Conservation (phyloP, 2,113 vertebrate species). For the Tyrannus savana region DNA sequence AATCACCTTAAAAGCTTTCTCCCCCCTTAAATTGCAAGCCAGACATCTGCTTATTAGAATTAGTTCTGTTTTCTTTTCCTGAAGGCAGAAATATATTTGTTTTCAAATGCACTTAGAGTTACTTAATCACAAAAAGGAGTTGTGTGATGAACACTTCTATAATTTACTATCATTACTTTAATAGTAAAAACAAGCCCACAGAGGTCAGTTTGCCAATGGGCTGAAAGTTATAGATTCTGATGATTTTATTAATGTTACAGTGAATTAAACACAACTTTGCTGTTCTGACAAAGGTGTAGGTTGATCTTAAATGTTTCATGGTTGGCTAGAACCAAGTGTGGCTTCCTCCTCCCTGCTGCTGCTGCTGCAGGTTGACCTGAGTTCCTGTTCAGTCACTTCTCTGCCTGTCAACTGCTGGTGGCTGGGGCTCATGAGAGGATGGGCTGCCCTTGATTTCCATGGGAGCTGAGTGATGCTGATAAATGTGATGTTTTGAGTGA, state of each 20-base stretch:
- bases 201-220: background rate
- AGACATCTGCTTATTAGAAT: background rate
- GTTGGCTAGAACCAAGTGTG: background rate
- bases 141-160: background rate
- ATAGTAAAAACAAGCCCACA: background rate
- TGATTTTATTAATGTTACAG: background rate
- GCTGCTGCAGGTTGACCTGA: background rate
- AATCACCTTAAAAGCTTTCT: background rate
- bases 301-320: background rate
- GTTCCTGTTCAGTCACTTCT: background rate
- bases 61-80: background rate
- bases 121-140: background rate
- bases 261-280: background rate
- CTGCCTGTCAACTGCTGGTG: background rate
- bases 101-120: background rate
- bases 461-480: background rate
- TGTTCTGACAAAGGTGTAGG: background rate
- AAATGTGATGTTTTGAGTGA: accelerated
- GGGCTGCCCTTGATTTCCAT: background rate
- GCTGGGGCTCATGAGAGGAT: background rate
- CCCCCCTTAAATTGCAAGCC: accelerated
- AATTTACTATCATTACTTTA: background rate
- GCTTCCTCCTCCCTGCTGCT: background rate
- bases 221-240: background rate
- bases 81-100: background rate